A percentile compares a stretch with the other conserved stretches of the same genome.
Evolutionary conservation across 2,888 invertebrate genomes (phyloP).

Genomic region (Lepidochitona cinerea): DNA sequence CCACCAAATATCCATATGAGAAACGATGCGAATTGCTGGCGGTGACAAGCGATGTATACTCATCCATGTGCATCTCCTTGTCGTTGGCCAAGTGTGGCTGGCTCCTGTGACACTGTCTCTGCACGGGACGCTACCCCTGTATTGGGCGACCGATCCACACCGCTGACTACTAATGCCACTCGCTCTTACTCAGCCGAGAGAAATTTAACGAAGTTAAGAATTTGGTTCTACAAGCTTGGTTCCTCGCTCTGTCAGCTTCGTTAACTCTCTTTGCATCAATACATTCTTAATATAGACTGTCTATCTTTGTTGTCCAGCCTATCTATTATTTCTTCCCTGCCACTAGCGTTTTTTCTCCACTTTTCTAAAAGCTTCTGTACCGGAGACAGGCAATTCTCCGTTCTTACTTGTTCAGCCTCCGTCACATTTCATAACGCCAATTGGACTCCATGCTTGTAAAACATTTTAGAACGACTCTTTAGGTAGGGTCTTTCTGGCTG

Average conservation of each 20-base stretch:
- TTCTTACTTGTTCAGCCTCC: too few relatives aligned
- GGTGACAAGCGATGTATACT: neutral
- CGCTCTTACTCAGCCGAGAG: neutral
- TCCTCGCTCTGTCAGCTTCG: neutral
- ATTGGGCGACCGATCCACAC: constrained; percentile 1
- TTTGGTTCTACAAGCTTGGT: neutral
- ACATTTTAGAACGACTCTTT: too few relatives aligned
- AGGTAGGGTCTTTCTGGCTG: too few relatives aligned
- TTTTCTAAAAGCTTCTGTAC: too few relatives aligned
- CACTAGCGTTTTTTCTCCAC: neutral
- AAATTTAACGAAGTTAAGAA: constrained; percentile 10
- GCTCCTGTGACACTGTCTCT: neutral
- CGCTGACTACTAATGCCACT: neutral
- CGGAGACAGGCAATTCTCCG: too few relatives aligned
- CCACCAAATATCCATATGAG: constrained; percentile 8
- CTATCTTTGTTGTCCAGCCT: neutral
- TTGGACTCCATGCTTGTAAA: too few relatives aligned
- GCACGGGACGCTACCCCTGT: constrained; percentile 8
- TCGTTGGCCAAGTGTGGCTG: neutral
- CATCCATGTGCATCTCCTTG: constrained; percentile 7
- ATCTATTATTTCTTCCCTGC: neutral
- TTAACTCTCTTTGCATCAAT: constrained; percentile 8
- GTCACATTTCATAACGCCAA: too few relatives aligned
- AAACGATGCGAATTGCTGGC: constrained; percentile 4
- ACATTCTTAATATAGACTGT: constrained; percentile 2